Conservation (phyloP, 2,113 vertebrate genomes). For the Pithys albifrons region DNA sequence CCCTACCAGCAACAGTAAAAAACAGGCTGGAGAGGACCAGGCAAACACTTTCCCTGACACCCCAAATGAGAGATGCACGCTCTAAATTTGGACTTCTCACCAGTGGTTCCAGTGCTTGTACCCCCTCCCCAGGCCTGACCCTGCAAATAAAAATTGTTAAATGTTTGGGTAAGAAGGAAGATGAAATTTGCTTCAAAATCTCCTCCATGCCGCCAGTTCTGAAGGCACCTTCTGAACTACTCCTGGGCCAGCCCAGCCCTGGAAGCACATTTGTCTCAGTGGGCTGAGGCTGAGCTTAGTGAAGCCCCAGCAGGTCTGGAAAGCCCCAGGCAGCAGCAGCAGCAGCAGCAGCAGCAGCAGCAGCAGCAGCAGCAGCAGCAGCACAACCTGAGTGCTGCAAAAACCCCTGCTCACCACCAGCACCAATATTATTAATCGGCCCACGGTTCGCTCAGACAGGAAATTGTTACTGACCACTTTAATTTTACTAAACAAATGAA, state of each 20-base stretch:
- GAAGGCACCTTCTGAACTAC: not conserved
- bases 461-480: constrained; percentile 64
- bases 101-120: rapidly evolving
- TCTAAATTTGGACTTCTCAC: not conserved
- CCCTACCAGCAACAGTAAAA: too few relatives aligned
- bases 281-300: not conserved
- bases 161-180: not conserved
- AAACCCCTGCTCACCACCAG: not conserved
- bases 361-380: not conserved
- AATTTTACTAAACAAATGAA: constrained; percentile 69
- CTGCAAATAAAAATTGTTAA: not conserved
- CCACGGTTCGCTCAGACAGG: constrained; percentile 48
- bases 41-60: not conserved
- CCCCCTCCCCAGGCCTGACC: not conserved
- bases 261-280: not conserved
- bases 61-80: rapidly evolving
- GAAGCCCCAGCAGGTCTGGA: not conserved
- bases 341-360: not conserved
- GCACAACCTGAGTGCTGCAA: not conserved
- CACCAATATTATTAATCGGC: constrained; percentile 31
- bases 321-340: not conserved
- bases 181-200: not conserved
- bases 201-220: not conserved
- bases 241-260: not conserved
- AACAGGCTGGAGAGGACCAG: not conserved